Conservation (phyloP, 2,797 vertebrate species). For the Hipposideros larvatus region DNA sequence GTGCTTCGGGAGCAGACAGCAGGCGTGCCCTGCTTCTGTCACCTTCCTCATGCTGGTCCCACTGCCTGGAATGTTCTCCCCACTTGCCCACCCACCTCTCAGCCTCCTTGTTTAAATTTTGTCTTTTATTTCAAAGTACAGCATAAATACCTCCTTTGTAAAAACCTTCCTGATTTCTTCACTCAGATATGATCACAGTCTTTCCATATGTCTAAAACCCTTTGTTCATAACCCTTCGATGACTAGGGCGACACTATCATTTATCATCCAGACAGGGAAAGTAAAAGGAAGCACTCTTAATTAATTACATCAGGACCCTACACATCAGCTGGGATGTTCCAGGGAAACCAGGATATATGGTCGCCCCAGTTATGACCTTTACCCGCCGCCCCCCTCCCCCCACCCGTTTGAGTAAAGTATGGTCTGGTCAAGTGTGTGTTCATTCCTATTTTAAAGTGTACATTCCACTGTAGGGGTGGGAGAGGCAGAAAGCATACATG, state of each 20-base stretch:
- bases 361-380: neutral
- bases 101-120: neutral
- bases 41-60: neutral
- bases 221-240: neutral
- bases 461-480: neutral
- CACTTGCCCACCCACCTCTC: neutral
- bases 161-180: conserved; percentile 31
- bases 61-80: neutral
- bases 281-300: neutral
- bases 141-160: neutral
- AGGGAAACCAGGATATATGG: neutral
- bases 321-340: neutral
- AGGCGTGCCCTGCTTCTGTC: too few species aligned
- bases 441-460: neutral
- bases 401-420: neutral
- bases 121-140: neutral
- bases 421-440: neutral
- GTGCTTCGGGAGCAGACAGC: neutral
- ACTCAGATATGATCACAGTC: neutral
- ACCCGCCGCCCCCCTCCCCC: too few species aligned
- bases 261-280: conserved; percentile 13
- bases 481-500: neutral
- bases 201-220: conserved; percentile 4
- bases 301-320: neutral
- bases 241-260: neutral